These are phyloP conservation scores for Gymnogyps californianus DNA, from an alignment of 2,113 vertebrate species.

Conservation along the genomic window DNA sequence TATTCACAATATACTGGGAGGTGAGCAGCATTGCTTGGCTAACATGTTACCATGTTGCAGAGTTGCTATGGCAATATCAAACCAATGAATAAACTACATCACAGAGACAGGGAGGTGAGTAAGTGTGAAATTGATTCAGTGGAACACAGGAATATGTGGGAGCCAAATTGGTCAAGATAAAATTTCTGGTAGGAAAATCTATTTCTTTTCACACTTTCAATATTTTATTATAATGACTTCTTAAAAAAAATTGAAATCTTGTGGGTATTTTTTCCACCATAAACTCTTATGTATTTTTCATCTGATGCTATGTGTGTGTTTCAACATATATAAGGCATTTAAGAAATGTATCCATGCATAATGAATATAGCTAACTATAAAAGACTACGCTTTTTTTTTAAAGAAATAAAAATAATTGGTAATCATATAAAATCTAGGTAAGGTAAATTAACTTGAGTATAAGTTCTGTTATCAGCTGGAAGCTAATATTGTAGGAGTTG, in stretches of 20 bases:
- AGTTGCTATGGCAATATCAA: constrained; percentile 91
- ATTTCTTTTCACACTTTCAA: constrained; percentile 41
- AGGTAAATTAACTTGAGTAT: not conserved
- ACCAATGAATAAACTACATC: constrained; percentile 93
- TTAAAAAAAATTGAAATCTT: not conserved
- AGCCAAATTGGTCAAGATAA: constrained; percentile 75
- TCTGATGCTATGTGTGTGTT: not conserved
- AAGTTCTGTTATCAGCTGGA: not conserved
- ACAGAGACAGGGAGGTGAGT: constrained; percentile 83
- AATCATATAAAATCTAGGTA: not conserved
- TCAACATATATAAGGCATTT: not conserved
- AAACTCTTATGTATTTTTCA: not conserved
- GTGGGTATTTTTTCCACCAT: not conserved
- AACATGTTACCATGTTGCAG: constrained; percentile 75
- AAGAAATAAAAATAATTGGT: not conserved
- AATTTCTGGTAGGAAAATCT: constrained; percentile 76
- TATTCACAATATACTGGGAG: constrained; percentile 1
- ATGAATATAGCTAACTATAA: not conserved
- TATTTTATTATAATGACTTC: not conserved
- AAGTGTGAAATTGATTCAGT: constrained; percentile 96
- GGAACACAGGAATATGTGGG: constrained; percentile 74
- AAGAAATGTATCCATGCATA: not conserved
- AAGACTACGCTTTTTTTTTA: not conserved
- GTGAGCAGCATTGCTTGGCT: constrained; percentile 64
- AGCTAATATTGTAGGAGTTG: not conserved